Percentiles rank a stretch among this genome's conserved stretches.
Evolutionary conservation across 2,888 invertebrate species (phyloP).

Genomic region (Calliphora vomitoria): DNA sequence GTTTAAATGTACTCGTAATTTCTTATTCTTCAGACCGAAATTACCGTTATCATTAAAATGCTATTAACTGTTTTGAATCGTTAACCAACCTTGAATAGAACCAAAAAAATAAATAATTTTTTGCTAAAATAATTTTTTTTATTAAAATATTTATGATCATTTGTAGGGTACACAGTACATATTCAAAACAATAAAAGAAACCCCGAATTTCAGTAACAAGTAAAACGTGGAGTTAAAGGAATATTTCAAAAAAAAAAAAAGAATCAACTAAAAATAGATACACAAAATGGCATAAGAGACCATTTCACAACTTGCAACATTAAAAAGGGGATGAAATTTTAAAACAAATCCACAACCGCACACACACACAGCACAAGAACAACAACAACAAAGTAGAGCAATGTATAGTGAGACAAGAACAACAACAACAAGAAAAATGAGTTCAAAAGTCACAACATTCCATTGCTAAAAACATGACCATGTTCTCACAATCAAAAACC

Average conservation of each 20-base stretch:
- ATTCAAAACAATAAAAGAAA: not conserved
- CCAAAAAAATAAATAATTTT: no score
- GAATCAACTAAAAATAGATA: conserved; percentile 32
- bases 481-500: conserved; percentile 49
- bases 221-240: conserved; percentile 17
- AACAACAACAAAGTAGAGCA: conserved; percentile 33
- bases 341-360: conserved; percentile 27
- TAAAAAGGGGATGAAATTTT: conserved; percentile 60
- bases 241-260: conserved; percentile 1
- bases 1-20: no score
- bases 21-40: no score
- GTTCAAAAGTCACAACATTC: conserved; percentile 66
- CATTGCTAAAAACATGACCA: conserved; percentile 29
- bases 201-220: not conserved
- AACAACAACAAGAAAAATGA: conserved; percentile 24
- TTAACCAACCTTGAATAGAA: no score
- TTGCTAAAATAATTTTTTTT: no score
- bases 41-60: no score
- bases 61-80: no score
- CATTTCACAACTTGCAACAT: conserved; percentile 37
- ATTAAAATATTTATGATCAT: not conserved
- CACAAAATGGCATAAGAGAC: conserved; percentile 63
- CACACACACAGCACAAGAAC: not conserved
- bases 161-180: not conserved
- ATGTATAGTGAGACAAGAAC: not conserved